Evolutionary conservation across 2,888 invertebrate species (phyloP).

Genomic region (Hyalella azteca): DNA sequence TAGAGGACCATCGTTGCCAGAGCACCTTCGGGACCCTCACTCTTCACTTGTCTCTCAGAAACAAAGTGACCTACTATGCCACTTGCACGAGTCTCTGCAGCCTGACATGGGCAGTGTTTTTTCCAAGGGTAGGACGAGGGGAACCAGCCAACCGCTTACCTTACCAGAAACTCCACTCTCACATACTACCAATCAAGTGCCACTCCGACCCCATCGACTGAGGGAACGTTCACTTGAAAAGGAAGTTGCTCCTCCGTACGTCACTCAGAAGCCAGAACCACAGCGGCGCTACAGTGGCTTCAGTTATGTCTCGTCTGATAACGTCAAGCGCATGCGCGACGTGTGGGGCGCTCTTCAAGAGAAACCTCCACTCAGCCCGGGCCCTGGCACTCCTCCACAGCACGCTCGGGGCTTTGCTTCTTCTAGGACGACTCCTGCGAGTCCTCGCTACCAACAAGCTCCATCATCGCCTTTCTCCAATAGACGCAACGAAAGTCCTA

Average conservation of each 20-base stretch:
- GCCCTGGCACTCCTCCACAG: slow-evolving; percentile 25
- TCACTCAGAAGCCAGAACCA: slow-evolving; percentile 40
- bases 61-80: slow-evolving; percentile 15
- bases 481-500: not conserved
- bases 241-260: slow-evolving; percentile 44
- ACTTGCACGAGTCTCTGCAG: slow-evolving; percentile 11
- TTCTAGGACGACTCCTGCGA: not conserved
- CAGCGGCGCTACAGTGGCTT: slow-evolving; percentile 46
- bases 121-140: slow-evolving; percentile 37
- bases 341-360: slow-evolving; percentile 48
- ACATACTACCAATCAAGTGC: slow-evolving; percentile 22
- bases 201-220: not conserved
- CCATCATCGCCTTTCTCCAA: slow-evolving; percentile 22
- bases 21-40: slow-evolving; percentile 44
- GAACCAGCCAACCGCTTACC: slow-evolving; percentile 6
- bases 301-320: slow-evolving; percentile 49
- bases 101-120: slow-evolving; percentile 41
- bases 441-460: slow-evolving; percentile 23
- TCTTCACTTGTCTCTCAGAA: slow-evolving; percentile 17
- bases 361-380: slow-evolving; percentile 2
- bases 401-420: not conserved
- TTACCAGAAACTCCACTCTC: not conserved
- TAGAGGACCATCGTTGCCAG: slow-evolving; percentile 49
- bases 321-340: slow-evolving; percentile 54
- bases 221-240: slow-evolving; percentile 36